These are phyloP conservation scores for Pseudomyrmex pallidus DNA, from an alignment of 1,140 invertebrate genomes.

Conservation along the genomic window DNA sequence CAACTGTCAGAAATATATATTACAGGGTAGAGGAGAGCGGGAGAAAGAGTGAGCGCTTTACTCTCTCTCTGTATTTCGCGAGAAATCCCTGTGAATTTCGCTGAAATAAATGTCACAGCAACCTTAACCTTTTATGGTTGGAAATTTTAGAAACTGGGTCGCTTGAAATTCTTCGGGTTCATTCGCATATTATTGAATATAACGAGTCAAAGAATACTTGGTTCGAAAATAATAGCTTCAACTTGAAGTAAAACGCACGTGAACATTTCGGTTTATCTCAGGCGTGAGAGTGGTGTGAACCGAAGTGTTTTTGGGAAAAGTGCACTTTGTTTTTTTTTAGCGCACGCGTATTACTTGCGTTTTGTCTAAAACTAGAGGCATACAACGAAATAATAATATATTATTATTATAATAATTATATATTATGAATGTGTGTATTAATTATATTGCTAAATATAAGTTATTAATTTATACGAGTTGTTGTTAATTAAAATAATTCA, in stretches of 20 bases:
- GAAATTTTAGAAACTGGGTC: slow-evolving; percentile 10
- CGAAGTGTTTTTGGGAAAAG: too few species aligned
- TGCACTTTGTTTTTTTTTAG: too few species aligned
- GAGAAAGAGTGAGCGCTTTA: too few species aligned
- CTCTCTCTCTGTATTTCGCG: not conserved
- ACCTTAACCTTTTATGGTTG: slow-evolving; percentile 1
- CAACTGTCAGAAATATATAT: too few species aligned
- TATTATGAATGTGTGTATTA: not conserved
- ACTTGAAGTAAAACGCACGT: not conserved
- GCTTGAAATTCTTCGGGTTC: not conserved
- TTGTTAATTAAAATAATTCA: too few species aligned
- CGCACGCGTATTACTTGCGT: too few species aligned
- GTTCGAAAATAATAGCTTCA: slow-evolving; percentile 14
- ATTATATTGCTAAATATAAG: not conserved
- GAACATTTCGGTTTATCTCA: too few species aligned
- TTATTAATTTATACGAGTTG: too few species aligned
- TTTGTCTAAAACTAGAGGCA: too few species aligned
- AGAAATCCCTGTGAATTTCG: slow-evolving; percentile 1
- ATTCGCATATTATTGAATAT: slow-evolving; percentile 18
- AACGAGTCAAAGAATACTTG: not conserved
- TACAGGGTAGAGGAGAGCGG: too few species aligned
- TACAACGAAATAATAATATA: not conserved
- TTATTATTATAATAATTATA: not conserved
- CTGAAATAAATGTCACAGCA: slow-evolving; percentile 14
- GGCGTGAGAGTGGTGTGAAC: too few species aligned